phyloP scores from a whole-genome alignment of 1,140 invertebrate genomes.

The Tetramorium simillimum region DNA sequence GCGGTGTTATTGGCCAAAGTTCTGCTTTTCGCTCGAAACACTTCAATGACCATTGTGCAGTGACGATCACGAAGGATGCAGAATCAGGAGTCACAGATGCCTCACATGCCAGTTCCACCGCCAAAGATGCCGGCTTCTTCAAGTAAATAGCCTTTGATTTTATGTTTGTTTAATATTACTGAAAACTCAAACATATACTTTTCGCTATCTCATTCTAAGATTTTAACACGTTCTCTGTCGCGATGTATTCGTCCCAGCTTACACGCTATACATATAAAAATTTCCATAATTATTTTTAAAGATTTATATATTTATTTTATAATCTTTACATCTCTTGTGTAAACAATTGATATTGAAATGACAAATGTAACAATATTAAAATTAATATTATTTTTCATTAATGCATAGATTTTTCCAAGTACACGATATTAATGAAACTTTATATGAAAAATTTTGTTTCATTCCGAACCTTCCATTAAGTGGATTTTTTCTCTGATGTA shows the following conservation, averaged over 20 bases:
- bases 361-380: neutral
- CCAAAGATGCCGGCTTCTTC: slow-evolving; percentile 78
- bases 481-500: neutral
- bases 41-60: slow-evolving; percentile 34
- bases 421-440: too few relatives aligned
- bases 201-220: neutral
- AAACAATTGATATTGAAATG: neutral
- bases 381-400: neutral
- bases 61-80: slow-evolving; percentile 71
- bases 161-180: neutral
- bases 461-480: neutral
- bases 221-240: neutral
- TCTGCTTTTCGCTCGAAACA: neutral
- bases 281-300: neutral
- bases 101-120: slow-evolving; percentile 69
- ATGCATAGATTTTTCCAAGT: neutral
- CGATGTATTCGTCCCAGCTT: neutral
- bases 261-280: neutral
- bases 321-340: neutral
- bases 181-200: neutral
- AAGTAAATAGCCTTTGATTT: slow-evolving; percentile 75
- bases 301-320: neutral
- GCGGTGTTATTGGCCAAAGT: neutral
- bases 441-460: too few relatives aligned
- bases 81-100: slow-evolving; percentile 73